phyloP scores from a whole-genome alignment of 1,140 invertebrate species.

The Brachionus rubens region DNA sequence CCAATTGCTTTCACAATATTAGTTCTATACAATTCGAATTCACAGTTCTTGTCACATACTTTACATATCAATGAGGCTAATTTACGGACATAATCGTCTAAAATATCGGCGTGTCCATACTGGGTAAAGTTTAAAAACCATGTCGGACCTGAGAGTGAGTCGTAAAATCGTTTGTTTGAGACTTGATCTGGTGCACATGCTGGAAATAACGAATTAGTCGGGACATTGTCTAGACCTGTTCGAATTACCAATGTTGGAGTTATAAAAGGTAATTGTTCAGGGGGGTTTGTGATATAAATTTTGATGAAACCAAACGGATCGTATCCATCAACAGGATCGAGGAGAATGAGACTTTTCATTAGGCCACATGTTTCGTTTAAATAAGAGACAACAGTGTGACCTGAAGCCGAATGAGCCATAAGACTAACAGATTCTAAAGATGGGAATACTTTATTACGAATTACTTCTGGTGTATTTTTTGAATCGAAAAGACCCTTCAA shows the following conservation, averaged over 20 bases:
- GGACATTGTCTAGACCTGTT: conserved; percentile 26
- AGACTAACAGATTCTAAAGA: not conserved
- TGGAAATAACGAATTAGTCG: not conserved
- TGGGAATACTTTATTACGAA: conserved; percentile 15
- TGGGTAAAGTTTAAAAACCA: conserved; percentile 33
- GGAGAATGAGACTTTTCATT: conserved; percentile 21
- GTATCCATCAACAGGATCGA: conserved; percentile 45
- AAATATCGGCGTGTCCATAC: conserved; percentile 45
- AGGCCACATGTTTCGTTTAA: conserved; percentile 26
- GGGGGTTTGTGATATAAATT: conserved; percentile 43
- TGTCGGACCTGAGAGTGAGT: conserved; percentile 1
- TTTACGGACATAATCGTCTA: conserved; percentile 20
- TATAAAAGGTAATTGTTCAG: conserved; percentile 16
- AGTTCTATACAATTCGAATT: conserved; percentile 25
- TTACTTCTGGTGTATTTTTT: conserved; percentile 11
- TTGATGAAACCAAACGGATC: conserved; percentile 44
- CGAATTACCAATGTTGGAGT: conserved; percentile 17
- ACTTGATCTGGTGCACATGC: conserved; percentile 34
- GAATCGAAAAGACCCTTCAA: not conserved
- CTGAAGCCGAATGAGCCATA: conserved; percentile 27
- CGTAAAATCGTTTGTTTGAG: conserved; percentile 27
- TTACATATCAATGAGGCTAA: conserved; percentile 17
- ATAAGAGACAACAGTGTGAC: conserved; percentile 17
- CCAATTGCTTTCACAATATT: not conserved
- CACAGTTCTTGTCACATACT: conserved; percentile 7